Evolutionary conservation across 2,113 vertebrate species (phyloP), one percentile per base, ranked within the genome.

Genomic region (Petaurus breviceps): DNA sequence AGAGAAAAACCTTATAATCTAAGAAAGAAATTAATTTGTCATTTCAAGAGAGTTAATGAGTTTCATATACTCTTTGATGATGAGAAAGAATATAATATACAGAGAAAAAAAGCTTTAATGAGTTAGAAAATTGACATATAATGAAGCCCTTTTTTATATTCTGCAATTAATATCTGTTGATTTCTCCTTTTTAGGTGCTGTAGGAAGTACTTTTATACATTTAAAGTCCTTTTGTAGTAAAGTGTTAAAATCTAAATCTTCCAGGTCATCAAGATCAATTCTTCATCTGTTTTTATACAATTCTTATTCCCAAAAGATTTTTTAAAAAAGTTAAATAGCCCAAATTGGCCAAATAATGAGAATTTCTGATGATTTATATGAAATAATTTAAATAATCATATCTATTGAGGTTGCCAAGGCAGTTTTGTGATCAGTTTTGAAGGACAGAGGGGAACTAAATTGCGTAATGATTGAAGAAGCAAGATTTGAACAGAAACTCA

Each of bases 21-120:
- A 97, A 97, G 95, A 94, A 97, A 95, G 89, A 98, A 98, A 97
- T 91, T 97, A 98, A 98, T 96, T 98, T 98, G 97, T 84, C 97
- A 98, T 95, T 98, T 98, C 94, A 97, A 97, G 93, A 95, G 96
- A 97, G 94, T 97, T 98, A 98, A 98, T 98, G 96, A 98, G 95
- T 94, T 98, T 96, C 96, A 97, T 97, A 96, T 92, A 93, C 23
- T 97, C 91, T 97, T 94, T 98, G 97, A 98, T 95, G 95, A 97
- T 97, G 93, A 96, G 95, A 98, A 97, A 96, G 25, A 94, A 92
- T 96, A 93, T 91, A 95, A 51, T 92, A 97, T 91, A 49, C n/a
- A 98, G 51, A 91, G 90, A 95, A 98, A 97, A 93, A 89, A 92
- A 26, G 47, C 28, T 97, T 95, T 98, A 98, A 98, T 97, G 96